Conservation (phyloP, 2,113 vertebrate genomes). For the Corapipo altera region DNA sequence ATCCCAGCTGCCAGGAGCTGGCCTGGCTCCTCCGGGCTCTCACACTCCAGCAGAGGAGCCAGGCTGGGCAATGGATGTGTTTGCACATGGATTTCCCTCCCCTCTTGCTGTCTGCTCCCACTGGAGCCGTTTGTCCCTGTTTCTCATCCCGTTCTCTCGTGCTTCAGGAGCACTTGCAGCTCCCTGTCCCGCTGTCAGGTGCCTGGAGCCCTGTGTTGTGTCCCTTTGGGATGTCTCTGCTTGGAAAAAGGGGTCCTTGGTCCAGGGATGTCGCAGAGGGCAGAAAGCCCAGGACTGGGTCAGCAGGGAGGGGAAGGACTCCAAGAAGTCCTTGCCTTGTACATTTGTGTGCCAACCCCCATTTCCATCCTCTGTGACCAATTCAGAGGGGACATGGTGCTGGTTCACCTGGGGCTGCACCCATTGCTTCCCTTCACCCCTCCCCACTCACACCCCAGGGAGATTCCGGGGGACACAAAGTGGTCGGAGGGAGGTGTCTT, state of each 20-base stretch:
- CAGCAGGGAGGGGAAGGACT: not conserved
- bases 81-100: not conserved
- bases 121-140: rapidly evolving
- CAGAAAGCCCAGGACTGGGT: not conserved
- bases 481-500: not conserved
- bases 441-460: rapidly evolving
- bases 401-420: not conserved
- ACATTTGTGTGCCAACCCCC: rapidly evolving
- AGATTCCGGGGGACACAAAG: not conserved
- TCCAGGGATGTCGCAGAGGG: not conserved
- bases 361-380: rapidly evolving
- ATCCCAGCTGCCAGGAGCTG: constrained; percentile 4
- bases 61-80: not conserved
- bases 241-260: not conserved
- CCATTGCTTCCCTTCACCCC: not conserved
- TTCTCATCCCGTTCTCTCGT: not conserved
- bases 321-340: not conserved
- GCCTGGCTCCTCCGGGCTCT: not conserved
- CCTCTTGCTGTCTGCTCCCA: not conserved
- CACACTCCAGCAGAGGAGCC: not conserved
- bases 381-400: rapidly evolving
- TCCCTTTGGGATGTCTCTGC: rapidly evolving
- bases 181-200: rapidly evolving
- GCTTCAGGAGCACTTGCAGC: rapidly evolving
- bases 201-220: rapidly evolving